Evolutionary conservation across 2,113 vertebrate species (phyloP), one percentile per base, ranked within the genome.

Genomic region (Cervus canadensis): DNA sequence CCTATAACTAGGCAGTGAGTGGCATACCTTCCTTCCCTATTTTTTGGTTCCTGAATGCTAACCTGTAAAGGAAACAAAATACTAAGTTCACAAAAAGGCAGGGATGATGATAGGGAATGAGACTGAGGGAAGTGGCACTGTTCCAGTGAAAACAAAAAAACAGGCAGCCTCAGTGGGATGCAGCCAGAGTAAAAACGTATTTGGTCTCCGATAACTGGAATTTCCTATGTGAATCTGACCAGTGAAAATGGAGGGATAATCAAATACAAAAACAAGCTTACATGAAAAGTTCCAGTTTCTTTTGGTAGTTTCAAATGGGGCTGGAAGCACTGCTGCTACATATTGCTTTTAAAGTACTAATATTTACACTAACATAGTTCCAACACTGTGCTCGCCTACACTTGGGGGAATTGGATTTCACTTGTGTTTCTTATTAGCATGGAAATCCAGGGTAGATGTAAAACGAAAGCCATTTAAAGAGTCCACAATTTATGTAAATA

Each of bases 221-320:
- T 87, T 82, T 90, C 57, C 60, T 90, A 89, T n/a, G 28, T 82
- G 56, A 89, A 97, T 67, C 23, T 94, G 91, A 62, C 40, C 62
- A 54, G 5, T 43, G 87, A 67, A 50, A 93, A 56, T 84, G 8
- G 26, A 82, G n/a, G 26, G 50, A 83, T 15, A 83, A 84, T 54
- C 4, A 71, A 87, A 83, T n/a, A 78, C 6, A 88, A 74, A 96
- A 87, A 91, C 4, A 85, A 30, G 56, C n/a, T 67, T 92, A 56
- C 28, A 14, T 15, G 1, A 10, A 60, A 82, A 84, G n/a, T 87
- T 79, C 10, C 90, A 23, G n/a, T 40, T 94, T 71, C 56, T 74
- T 64, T 57, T 82, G 52, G 54, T 74, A 81, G 71, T 64, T 91
- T 79, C 67, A 56, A 91, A 71, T 60, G n/a, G 52, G n/a, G 40